Evolutionary conservation across 2,113 vertebrate species (phyloP), one percentile per base, ranked within the genome.

Genomic region (Promerops cafer): DNA sequence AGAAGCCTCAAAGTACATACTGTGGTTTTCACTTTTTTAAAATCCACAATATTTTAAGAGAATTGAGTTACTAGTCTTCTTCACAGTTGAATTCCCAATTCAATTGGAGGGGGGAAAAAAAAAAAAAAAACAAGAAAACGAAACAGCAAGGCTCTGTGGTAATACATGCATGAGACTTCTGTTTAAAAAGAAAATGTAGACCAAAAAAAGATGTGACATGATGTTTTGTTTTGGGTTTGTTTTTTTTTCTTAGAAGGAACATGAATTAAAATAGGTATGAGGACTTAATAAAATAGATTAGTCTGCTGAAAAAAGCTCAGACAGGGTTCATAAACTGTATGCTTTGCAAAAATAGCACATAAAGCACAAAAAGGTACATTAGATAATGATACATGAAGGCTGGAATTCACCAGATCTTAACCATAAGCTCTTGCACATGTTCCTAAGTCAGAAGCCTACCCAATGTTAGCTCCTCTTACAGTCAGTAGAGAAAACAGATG

Each of bases 91-190:
- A 82, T 50, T 90, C 37, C 27, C 27, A 79, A n/a, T 37, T 35
- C 22, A 22, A 6, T 3, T 13, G 22, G 54, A 33, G 27, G 14
- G 27, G 14, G 23, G 0, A 0, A 4, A 44, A 22, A 60, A 61
- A 39, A 8, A 16, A 23, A 30, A 19, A 65, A 37, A 2, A 1
- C 1, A 52, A 56, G 19, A 53, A 61, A 47, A 76, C 17, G 42
- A 78, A 47, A 7, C 35, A 39, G 5, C 11, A 78, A 27, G 10
- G 6, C 2, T 26, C 65, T 26, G 4, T 21, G 30, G 11, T 31
- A 71, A 68, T 5, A 33, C 4, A 21, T 7, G 7, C 13, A 15
- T 7, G 5, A 61, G 6, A 68, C 10, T 69, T 64, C 13, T 21
- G n/a, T 53, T 77, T 53, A 37, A 77, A 92, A 52, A 77, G 6